Evolutionary conservation across 2,888 invertebrate genomes (phyloP), one percentile per base, ranked within the genome.

Genomic region (Diogma glabrata): DNA sequence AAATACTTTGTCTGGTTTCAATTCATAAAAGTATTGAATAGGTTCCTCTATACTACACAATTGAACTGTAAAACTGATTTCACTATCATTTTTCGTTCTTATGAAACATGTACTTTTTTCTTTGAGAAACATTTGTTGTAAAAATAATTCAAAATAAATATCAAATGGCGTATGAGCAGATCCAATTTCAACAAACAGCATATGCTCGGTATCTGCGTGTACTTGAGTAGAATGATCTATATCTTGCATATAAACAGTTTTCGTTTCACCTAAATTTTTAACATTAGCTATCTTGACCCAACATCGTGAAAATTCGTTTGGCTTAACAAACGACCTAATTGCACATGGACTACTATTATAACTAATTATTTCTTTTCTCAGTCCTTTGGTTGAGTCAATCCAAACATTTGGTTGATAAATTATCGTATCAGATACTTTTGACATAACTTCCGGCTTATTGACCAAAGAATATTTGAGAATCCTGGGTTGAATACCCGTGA

Each of bases 61-160:
- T 52, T 65, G 64, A 14, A 75, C 53, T 12, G 62, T 61, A 50
- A 74, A 70, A 2, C 55, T 57, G 9, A 72, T 58, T 22, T 57
- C 53, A 19, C 55, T 53, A 1, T 55, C 59, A 12, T 56, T 47
- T 52, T 66, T 66, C 1, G 69, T 62, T 46, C 57, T 54, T 46
- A 76, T 67, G 17, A 55, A 62, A 56, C 75, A 72, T n/a, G 59
- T 60, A 1, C 75, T 67, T 9, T 61, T 64, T 64, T 77, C 77
- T 16, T 70, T 68, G 4, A 62, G 57, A 23, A 69, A 54, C 72
- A 76, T 75, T 52, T 72, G 71, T 50, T 66, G 64, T 51, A 76
- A 60, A 47, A 73, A 63, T 46, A 70, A 58, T 57, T 76, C 74
- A 43, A 75, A 56, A 53, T 71, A 67, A 52, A 67, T 69, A 55